Percentiles rank a stretch among this genome's conserved stretches.
These are phyloP conservation scores for Oncorhynchus tshawytscha DNA, from an alignment of 2,113 vertebrate genomes.

Conservation along the genomic window DNA sequence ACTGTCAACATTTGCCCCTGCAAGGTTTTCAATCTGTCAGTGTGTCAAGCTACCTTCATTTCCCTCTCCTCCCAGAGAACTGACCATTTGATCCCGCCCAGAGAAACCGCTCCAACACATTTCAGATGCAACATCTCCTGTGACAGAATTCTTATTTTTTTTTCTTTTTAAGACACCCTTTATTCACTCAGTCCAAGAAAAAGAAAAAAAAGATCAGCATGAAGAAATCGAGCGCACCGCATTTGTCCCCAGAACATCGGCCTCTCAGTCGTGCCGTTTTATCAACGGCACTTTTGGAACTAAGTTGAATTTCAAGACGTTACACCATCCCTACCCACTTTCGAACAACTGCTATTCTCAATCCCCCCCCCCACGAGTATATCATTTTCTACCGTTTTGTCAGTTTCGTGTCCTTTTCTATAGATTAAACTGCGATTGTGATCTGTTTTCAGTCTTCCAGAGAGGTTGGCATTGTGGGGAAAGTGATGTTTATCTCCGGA, in stretches of 20 bases:
- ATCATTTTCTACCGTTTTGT: conserved; percentile 14
- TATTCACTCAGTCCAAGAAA: conserved; percentile 7
- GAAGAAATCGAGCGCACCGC: background rate
- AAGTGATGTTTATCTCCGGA: conserved; percentile 66
- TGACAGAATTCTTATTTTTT: background rate
- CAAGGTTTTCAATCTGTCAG: conserved; percentile 46
- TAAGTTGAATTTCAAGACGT: background rate
- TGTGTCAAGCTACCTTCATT: conserved; percentile 48
- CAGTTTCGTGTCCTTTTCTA: conserved; percentile 40
- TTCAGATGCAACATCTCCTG: conserved; percentile 20
- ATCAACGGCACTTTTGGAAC: conserved; percentile 4
- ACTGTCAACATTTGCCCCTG: conserved; percentile 40
- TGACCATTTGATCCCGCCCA: conserved; percentile 39
- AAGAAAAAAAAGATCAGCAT: background rate
- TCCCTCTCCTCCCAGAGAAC: conserved; percentile 45
- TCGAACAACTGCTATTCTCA: background rate
- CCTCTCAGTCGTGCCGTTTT: background rate
- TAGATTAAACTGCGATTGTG: conserved; percentile 65
- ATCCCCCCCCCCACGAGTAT: background rate
- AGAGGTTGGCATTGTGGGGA: conserved; percentile 55
- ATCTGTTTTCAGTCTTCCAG: conserved; percentile 58
- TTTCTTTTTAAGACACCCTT: background rate
- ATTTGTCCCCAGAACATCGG: background rate
- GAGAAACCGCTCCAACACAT: conserved; percentile 20
- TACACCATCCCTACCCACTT: background rate